Percentiles rank a stretch among this genome's conserved stretches.
phyloP scores from a whole-genome alignment of 1,140 invertebrate species.

The Apis mellifera region DNA sequence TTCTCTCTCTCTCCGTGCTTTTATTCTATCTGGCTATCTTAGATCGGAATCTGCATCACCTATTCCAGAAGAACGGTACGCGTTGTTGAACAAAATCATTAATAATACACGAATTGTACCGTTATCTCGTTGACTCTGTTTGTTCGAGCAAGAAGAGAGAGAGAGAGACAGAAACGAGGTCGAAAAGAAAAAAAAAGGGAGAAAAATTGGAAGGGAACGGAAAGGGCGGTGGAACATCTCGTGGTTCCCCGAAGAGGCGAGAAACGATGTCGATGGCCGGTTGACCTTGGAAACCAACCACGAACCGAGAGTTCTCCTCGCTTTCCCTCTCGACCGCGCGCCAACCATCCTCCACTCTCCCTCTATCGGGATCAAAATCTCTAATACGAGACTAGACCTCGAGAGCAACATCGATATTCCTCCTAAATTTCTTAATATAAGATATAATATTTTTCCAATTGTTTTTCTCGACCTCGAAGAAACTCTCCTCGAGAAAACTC shows the following conservation, averaged over 20 bases:
- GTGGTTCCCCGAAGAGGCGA: not conserved
- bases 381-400: not conserved
- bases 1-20: not conserved
- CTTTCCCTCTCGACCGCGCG: conserved; percentile 56
- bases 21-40: not conserved
- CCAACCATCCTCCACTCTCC: conserved; percentile 29
- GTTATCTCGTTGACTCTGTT: not conserved
- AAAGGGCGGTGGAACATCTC: not conserved
- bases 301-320: conserved; percentile 38
- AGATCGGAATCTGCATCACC: not conserved
- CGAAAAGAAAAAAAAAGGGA: not conserved
- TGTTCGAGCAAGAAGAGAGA: not conserved
- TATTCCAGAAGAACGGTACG: not conserved
- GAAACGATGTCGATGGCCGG: conserved; percentile 1
- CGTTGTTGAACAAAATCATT: conserved; percentile 25
- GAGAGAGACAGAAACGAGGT: not conserved
- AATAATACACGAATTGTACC: conserved; percentile 28
- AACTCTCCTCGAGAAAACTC: too few species aligned
- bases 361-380: conserved; percentile 10
- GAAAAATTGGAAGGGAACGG: not conserved
- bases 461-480: too few species aligned
- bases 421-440: too few species aligned
- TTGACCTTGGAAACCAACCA: conserved; percentile 33
- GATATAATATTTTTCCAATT: too few species aligned
- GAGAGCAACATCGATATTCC: too few species aligned